Base-by-base conservation (phyloP, 2,113 vertebrate species). In the Stegastes partitus region DNA sequence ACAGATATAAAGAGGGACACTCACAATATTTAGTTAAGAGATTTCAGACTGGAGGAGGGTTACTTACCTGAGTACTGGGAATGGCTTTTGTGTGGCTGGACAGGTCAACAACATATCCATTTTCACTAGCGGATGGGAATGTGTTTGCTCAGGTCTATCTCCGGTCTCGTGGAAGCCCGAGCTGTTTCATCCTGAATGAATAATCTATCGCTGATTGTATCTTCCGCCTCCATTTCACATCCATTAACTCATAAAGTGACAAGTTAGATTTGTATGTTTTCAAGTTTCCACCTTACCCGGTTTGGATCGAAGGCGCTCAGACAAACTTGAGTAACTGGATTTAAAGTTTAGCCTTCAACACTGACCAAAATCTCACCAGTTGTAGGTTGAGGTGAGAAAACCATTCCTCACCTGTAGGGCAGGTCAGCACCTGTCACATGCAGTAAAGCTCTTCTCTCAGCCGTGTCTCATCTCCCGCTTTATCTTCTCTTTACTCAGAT, bases 1-100 rank as follows among this genome's bases (percentile, higher is more conserved):
- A 91, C 87, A 82, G 90, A 88, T 94, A 94, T 94, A 95, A 94
- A 94, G 91, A 92, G 25, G 66, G 91, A 90, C 89, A 83, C 94
- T 95, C 95, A 94, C 93, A 94, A 93, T 97, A 94, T 97, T 97
- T 96, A 85, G 85, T 87, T 94, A 93, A 92, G 89, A 87, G 94
- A 95, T 94, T 96, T 96, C 94, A 93, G 93, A 89, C 82, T 83
- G 79, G 94, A 93, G 93, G 92, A 93, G 92, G 92, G 93, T 94
- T 93, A 93, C 91, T 95, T 94, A 93, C 95, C 94, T 95, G 90
- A 92, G 92, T 84, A 81, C 90, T 80, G 90, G 81, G 84, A 88
- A 83, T 88, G 90, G 88, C 69, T 84, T 90, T 88, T 91, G 87
- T 93, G 83, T 83, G 61, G 69, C 79, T 72, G 81, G 84, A 86